Evolutionary conservation across 2,797 vertebrate species (phyloP).

Genomic region (Cryptoprocta ferox): DNA sequence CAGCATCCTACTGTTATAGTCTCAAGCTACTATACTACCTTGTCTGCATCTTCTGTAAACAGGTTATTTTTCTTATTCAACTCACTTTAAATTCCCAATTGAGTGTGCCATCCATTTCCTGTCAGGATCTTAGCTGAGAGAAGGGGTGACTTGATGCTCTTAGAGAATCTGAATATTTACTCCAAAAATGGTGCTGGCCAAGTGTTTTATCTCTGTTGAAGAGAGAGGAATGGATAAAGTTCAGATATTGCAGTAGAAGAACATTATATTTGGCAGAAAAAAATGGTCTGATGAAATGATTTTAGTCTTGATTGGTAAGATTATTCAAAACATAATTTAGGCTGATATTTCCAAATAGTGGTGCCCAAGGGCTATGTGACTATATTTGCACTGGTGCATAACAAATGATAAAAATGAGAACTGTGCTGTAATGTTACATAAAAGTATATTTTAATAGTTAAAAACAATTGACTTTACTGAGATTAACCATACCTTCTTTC

Average conservation of each 20-base stretch:
- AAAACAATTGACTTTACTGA: background rate
- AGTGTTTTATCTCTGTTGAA: background rate
- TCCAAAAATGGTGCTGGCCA: background rate
- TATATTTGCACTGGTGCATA: background rate
- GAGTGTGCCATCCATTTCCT: background rate
- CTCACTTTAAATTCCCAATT: background rate
- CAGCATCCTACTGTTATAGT: background rate
- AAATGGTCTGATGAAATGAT: background rate
- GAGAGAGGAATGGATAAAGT: background rate
- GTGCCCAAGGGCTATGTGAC: background rate
- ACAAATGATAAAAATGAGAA: background rate
- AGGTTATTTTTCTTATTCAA: background rate
- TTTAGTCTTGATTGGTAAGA: background rate
- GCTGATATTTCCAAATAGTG: background rate
- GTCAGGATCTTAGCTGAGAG: background rate
- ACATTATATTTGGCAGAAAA: background rate
- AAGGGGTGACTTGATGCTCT: background rate
- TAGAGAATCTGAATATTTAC: background rate
- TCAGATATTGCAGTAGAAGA: background rate
- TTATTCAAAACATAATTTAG: background rate
- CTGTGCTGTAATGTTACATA: background rate
- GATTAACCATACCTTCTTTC: background rate
- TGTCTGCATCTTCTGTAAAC: background rate
- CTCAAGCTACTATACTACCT: background rate
- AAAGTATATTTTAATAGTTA: background rate